Base-by-base conservation (phyloP, 2,113 vertebrate species). In the Cyprichromis sp. region DNA sequence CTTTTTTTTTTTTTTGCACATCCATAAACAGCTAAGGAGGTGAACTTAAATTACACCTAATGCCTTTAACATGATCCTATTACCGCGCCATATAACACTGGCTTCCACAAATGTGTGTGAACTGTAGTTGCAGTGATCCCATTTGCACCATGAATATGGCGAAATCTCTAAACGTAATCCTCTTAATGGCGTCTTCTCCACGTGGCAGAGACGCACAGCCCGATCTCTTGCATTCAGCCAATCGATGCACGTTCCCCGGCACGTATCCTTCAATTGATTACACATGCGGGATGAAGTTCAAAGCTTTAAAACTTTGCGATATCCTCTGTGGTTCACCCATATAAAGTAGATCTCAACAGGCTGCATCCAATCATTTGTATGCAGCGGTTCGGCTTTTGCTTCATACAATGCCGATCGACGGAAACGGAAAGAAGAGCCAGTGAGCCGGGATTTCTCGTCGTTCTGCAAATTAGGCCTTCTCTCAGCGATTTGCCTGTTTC, bases 391-490 rank as follows among this genome's bases (percentile, higher is more conserved):
- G 11, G 31, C 78, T 91, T 92, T 83, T 68, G 31, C 83, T 85
- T 86, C 85, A 61, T 84, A n/a, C 80, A 76, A 68, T 52, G 54
- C 76, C 92, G 88, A 95, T 96, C 91, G 93, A 96, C 96, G 88
- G 83, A 53, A 93, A 71, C 26, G 38, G 78, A 86, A 47, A 80
- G 79, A 80, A 36, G 52, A 14, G 55, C 8, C 45, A 81, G 85
- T 19, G 68, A 90, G 90, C 89, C 76, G 24, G 88, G 86, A 61
- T 92, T 92, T 88, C 86, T 82, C 57, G 87, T 94, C 84, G 86
- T 79, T 93, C 88, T 29, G 91, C 89, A 94, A 95, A 95, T 94
- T 93, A 94, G 91, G 83, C 91, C 86, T 81, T 88, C 93, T 73
- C 79, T 92, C 93, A 94, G 83, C 91, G 83, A 89, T 93, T 87